phyloP scores from a whole-genome alignment of 2,888 invertebrate species.

The Sarcophaga subvicina region DNA sequence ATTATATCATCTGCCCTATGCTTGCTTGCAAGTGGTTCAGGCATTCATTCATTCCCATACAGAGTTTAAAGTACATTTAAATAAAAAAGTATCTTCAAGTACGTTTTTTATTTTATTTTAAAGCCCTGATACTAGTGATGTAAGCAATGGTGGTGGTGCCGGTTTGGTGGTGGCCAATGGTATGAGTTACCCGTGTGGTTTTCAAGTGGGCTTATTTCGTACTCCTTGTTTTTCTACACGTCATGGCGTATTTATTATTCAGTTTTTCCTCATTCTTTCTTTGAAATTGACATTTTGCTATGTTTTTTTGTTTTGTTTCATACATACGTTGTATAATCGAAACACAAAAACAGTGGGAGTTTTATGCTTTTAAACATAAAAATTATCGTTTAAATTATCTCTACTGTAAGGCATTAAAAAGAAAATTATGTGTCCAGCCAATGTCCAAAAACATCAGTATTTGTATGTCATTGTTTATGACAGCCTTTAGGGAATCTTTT shows the following conservation, averaged over 20 bases:
- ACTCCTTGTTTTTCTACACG: neutral
- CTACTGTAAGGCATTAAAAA: too few relatives aligned
- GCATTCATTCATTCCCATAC: neutral
- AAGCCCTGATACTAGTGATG: neutral
- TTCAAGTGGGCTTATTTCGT: slow-evolving; percentile 59
- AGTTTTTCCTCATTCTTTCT: neutral
- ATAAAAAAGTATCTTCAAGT: too few relatives aligned
- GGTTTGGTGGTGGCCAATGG: neutral
- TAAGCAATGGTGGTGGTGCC: neutral
- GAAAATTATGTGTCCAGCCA: too few relatives aligned
- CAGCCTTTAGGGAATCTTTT: too few relatives aligned
- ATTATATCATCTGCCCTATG: slow-evolving; percentile 23
- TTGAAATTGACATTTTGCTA: neutral
- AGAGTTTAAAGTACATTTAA: too few relatives aligned
- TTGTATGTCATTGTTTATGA: too few relatives aligned
- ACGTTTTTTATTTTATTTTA: too few relatives aligned
- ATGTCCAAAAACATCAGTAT: too few relatives aligned
- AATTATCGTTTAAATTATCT: neutral
- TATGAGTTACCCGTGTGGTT: slow-evolving; percentile 51
- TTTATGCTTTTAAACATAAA: neutral
- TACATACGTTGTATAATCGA: neutral
- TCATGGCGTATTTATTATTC: neutral
- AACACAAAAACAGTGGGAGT: neutral
- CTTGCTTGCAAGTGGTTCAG: slow-evolving; percentile 37
- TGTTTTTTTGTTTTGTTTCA: neutral